Evolutionary conservation across 1,140 invertebrate genomes (phyloP).

Genomic region (Formica exsecta): DNA sequence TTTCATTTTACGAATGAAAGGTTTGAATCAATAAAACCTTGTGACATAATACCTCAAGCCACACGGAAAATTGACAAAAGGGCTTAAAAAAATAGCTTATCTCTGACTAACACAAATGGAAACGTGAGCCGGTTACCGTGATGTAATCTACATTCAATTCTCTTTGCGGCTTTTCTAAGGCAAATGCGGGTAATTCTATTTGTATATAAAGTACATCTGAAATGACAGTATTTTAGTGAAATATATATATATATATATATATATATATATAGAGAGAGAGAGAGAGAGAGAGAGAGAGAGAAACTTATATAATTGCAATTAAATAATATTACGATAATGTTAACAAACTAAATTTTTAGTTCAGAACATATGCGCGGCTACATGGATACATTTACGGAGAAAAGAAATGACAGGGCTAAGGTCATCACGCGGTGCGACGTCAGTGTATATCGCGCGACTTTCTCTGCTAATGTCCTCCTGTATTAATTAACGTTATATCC

Average conservation of each 20-base stretch:
- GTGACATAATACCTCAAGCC: not conserved
- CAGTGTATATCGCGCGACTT: not conserved
- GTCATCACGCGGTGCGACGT: not conserved
- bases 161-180: not conserved
- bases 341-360: slow-evolving; percentile 25
- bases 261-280: too few species aligned
- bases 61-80: slow-evolving; percentile 6
- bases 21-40: not conserved
- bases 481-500: slow-evolving; percentile 6
- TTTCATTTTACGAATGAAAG: slow-evolving; percentile 12
- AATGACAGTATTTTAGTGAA: not conserved
- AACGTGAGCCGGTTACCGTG: not conserved
- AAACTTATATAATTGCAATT: slow-evolving; percentile 18
- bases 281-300: not conserved
- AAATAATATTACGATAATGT: slow-evolving; percentile 21
- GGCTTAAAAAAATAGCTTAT: slow-evolving; percentile 13
- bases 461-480: slow-evolving; percentile 19
- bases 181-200: slow-evolving; percentile 30
- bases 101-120: slow-evolving; percentile 6
- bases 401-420: slow-evolving; percentile 16
- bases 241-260: not conserved
- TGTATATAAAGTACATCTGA: not conserved
- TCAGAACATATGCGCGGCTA: not conserved
- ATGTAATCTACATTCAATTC: not conserved
- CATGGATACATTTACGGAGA: not conserved